These are phyloP conservation scores for Meliscaeva auricollis DNA, from an alignment of 2,888 invertebrate genomes.

Conservation along the genomic window DNA sequence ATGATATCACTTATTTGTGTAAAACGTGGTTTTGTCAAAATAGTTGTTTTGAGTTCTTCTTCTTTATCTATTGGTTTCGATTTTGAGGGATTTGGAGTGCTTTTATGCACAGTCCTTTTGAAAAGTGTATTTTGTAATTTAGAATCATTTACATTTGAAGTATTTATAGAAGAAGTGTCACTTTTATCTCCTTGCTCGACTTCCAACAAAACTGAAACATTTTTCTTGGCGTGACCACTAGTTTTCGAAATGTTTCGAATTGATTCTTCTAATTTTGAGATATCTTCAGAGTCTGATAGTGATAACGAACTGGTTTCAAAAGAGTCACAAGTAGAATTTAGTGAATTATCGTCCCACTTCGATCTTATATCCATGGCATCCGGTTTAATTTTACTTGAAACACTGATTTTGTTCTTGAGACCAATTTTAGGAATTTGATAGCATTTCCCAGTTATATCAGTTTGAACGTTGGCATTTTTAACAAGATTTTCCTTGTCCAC, in stretches of 20 bases:
- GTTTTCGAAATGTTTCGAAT: no score
- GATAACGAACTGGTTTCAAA: constrained; percentile 22
- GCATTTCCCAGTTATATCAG: constrained; percentile 39
- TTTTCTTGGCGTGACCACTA: no score
- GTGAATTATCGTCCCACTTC: constrained; percentile 16
- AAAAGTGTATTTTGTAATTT: background rate
- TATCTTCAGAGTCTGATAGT: constrained; percentile 6
- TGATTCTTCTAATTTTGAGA: background rate
- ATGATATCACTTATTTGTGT: constrained; percentile 66
- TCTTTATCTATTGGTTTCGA: background rate
- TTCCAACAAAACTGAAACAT: constrained; percentile 1
- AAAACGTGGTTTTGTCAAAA: constrained; percentile 43
- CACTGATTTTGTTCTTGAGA: background rate
- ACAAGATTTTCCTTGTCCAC: constrained; percentile 48
- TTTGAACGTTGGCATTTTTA: constrained; percentile 49
- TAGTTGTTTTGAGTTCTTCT: background rate
- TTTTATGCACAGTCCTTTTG: background rate
- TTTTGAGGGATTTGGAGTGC: background rate
- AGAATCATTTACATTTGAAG: background rate
- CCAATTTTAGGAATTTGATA: background rate
- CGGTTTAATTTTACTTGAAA: background rate
- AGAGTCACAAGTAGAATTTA: background rate
- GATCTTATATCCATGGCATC: background rate
- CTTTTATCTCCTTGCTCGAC: background rate
- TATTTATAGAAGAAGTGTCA: background rate